Evolutionary conservation across 37 sponge, comb jelly and placozoan genomes (phyloP), one percentile per base, ranked within the genome.

Genomic region (Dysidea cf. avara): DNA sequence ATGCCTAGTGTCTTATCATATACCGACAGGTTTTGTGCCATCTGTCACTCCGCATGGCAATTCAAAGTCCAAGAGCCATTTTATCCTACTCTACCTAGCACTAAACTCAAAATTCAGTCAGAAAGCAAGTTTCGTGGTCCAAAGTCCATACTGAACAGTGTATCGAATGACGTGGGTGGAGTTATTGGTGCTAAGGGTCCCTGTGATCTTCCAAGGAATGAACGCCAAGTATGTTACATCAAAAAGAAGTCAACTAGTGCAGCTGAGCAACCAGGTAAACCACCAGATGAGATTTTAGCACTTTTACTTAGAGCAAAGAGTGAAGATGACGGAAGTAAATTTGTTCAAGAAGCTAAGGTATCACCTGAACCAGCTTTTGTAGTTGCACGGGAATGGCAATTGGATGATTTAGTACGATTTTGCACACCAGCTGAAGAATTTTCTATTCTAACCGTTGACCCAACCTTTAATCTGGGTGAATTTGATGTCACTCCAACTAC

Each of bases 351-450:
- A 26, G 50, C 69, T 3, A 62, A 64, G 36, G 43, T 71, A 35
- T 56, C 71, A 39, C n/a, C n/a, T n/a, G 81, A 75, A 36, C 83
- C 83, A 37, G 76, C 77, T n/a, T n/a, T n/a, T n/a, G n/a, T n/a
- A n/a, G n/a, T n/a, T n/a, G n/a, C n/a, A n/a, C n/a, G n/a, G n/a
- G n/a, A n/a, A n/a, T n/a, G n/a, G n/a, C n/a, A n/a, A n/a, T n/a
- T n/a, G n/a, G n/a, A n/a, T n/a, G n/a, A n/a, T n/a, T n/a, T n/a
- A n/a, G n/a, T n/a, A n/a, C n/a, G n/a, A n/a, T n/a, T n/a, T n/a
- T n/a, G n/a, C 21, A 75, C 83, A 24, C 20, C 29, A 28, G 56
- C 81, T 13, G 30, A 54, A 2, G 72, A 56, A 20, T 74, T 75
- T 61, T 34, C 59, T 13, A 29, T 75, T 12, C 21, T 83, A 12